Conservation (phyloP, 2,113 vertebrate genomes). For the Apistogramma diplotaenia region DNA sequence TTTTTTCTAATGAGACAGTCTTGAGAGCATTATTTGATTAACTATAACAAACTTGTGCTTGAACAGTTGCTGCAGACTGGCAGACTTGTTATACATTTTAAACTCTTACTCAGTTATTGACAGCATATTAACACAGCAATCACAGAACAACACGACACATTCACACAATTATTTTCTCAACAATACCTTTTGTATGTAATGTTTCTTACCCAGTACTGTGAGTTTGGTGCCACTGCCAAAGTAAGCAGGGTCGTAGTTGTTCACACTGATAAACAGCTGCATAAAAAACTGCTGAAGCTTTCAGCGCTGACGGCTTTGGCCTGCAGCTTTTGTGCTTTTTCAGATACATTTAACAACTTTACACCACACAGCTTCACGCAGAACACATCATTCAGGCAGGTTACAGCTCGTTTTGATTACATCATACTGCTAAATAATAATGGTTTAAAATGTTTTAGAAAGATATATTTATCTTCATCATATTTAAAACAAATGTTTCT, state of each 20-base stretch:
- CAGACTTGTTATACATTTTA: not conserved
- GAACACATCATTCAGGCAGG: not conserved
- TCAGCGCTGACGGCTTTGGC: not conserved
- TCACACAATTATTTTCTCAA: not conserved
- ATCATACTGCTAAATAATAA: not conserved
- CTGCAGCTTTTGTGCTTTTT: not conserved
- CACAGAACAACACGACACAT: no score
- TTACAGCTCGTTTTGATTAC: not conserved
- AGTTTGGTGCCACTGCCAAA: constrained; percentile 81
- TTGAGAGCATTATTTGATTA: no score
- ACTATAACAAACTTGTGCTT: no score
- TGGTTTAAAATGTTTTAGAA: not conserved
- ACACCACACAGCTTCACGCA: not conserved
- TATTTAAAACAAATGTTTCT: not conserved
- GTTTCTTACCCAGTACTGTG: constrained; percentile 64
- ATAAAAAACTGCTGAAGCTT: constrained; percentile 58
- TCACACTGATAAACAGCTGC: constrained; percentile 67
- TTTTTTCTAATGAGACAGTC: not conserved
- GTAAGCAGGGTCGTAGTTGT: constrained; percentile 41
- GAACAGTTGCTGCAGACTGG: no score
- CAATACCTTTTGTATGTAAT: no score
- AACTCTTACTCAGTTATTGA: not conserved
- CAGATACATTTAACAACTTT: not conserved
- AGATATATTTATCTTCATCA: not conserved
- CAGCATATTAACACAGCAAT: not conserved